Evolutionary conservation across 2,797 vertebrate species (phyloP).

Genomic region (Melanitta fusca): DNA sequence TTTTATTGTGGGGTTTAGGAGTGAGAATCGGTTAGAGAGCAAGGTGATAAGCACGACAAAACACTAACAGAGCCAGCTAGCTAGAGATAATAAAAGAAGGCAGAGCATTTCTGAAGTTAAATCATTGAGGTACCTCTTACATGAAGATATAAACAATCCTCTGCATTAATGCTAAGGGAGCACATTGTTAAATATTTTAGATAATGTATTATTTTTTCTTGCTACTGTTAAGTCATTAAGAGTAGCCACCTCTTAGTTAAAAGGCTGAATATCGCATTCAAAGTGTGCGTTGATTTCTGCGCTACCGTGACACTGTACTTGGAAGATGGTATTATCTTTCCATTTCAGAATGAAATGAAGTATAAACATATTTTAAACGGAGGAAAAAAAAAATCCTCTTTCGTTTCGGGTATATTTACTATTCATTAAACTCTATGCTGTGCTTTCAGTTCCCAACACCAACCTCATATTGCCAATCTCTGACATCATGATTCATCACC

Average conservation of each 20-base stretch:
- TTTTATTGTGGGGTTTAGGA: background rate
- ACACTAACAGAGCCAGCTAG: background rate
- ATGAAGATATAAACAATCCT: background rate
- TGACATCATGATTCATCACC: constrained; percentile 39
- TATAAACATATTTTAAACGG: background rate
- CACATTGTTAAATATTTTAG: background rate
- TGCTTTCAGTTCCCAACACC: constrained; percentile 3
- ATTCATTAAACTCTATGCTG: background rate
- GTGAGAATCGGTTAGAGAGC: background rate
- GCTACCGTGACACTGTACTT: background rate
- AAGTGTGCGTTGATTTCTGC: background rate
- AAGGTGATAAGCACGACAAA: constrained; percentile 8
- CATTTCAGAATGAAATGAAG: constrained; percentile 14
- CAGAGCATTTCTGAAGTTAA: constrained; percentile 34
- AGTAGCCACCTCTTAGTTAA: constrained; percentile 1
- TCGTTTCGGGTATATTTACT: constrained; percentile 1
- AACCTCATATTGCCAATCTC: background rate
- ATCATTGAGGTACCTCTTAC: background rate
- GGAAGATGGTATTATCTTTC: background rate
- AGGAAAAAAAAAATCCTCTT: background rate
- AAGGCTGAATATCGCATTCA: background rate
- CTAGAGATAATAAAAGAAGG: constrained; percentile 14
- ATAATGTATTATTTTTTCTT: background rate
- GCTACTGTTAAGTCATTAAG: background rate
- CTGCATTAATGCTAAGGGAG: background rate